A percentile compares a stretch with the other conserved stretches of the same genome.
phyloP scores from a whole-genome alignment of 2,113 vertebrate species.

The Xiphophorus maculatus region DNA sequence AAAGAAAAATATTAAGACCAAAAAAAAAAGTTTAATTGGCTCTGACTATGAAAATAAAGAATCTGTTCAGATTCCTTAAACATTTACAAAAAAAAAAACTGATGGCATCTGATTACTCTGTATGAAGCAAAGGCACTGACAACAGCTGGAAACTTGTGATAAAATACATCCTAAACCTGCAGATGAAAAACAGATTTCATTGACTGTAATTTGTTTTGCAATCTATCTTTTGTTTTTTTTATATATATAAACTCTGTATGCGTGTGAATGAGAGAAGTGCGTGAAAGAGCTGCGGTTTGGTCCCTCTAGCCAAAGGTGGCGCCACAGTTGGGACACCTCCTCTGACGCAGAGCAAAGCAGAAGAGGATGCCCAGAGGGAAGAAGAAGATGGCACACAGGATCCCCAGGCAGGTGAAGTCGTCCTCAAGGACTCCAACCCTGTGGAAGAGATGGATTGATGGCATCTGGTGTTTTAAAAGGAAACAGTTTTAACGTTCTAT shows the following conservation, averaged over 20 bases:
- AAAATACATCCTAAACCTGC: constrained; percentile 36
- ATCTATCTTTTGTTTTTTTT: constrained; percentile 32
- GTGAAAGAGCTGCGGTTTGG: constrained; percentile 58
- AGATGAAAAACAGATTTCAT: constrained; percentile 38
- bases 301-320: constrained; percentile 91
- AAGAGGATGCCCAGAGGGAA: constrained; percentile 97
- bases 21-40: constrained; percentile 10
- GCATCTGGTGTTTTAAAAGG: not conserved
- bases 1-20: constrained; percentile 16
- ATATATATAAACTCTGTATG: not conserved
- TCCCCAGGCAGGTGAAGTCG: constrained; percentile 95
- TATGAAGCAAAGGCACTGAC: constrained; percentile 74
- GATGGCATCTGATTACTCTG: constrained; percentile 33
- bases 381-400: constrained; percentile 94
- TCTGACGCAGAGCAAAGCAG: constrained; percentile 94
- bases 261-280: not conserved
- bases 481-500: not conserved
- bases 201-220: constrained; percentile 27
- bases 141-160: constrained; percentile 50
- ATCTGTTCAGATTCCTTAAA: constrained; percentile 33
- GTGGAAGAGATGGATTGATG: constrained; percentile 24
- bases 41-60: constrained; percentile 32
- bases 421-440: constrained; percentile 98
- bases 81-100: constrained; percentile 22
- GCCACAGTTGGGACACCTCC: constrained; percentile 96